phyloP scores from a whole-genome alignment of 2,888 invertebrate species.

The Arge pagana region DNA sequence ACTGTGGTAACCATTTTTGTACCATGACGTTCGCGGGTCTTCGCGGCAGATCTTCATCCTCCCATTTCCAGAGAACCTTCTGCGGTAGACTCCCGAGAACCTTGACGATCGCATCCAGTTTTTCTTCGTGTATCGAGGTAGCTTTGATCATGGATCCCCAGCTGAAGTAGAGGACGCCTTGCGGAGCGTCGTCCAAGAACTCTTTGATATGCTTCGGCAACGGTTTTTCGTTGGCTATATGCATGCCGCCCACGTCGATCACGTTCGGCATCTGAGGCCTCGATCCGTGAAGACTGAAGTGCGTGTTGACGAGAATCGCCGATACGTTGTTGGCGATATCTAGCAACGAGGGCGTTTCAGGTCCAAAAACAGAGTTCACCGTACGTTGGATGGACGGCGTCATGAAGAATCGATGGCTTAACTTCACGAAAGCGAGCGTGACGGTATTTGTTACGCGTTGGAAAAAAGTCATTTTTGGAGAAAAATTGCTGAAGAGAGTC shows the following conservation, averaged over 20 bases:
- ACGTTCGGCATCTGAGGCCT: constrained; percentile 64
- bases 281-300: constrained; percentile 66
- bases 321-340: constrained; percentile 64
- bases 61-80: constrained; percentile 81
- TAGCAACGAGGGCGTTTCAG: constrained; percentile 62
- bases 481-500: constrained; percentile 60
- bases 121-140: constrained; percentile 66
- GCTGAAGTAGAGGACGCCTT: constrained; percentile 76
- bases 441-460: constrained; percentile 60
- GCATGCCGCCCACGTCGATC: constrained; percentile 58
- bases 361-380: constrained; percentile 59
- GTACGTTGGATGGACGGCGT: constrained; percentile 53
- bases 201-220: constrained; percentile 64
- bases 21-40: constrained; percentile 68
- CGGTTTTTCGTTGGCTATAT: constrained; percentile 40
- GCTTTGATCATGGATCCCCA: constrained; percentile 76
- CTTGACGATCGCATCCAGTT: constrained; percentile 64
- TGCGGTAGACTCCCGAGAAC: constrained; percentile 69
- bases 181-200: constrained; percentile 67
- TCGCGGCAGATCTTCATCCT: constrained; percentile 63
- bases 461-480: constrained; percentile 57
- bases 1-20: constrained; percentile 75
- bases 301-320: constrained; percentile 65
- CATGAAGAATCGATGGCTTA: constrained; percentile 48
- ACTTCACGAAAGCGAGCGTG: constrained; percentile 40